Conservation (phyloP, 2,113 vertebrate genomes). For the Harpagus bidentatus region DNA sequence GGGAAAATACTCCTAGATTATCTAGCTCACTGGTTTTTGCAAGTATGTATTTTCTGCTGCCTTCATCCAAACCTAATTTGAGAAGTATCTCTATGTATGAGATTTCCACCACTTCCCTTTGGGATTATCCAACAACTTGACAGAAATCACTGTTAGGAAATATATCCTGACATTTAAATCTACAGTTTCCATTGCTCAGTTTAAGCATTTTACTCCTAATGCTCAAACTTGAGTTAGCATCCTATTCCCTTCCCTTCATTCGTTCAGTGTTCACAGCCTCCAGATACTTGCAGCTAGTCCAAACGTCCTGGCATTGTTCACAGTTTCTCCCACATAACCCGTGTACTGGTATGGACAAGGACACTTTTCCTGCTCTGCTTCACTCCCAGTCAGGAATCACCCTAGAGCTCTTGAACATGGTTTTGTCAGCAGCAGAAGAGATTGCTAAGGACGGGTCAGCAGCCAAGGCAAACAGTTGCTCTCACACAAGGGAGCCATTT, state of each 20-base stretch:
- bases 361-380: neutral
- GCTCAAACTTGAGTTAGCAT: neutral
- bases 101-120: conserved; percentile 12
- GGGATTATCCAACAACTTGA: conserved; percentile 24
- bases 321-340: neutral
- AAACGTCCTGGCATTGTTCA: neutral
- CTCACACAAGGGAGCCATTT: neutral
- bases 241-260: neutral
- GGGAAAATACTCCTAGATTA: conserved; percentile 41
- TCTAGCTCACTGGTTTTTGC: conserved; percentile 1
- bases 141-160: conserved; percentile 33
- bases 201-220: neutral
- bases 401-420: neutral
- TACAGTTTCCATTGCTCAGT: neutral
- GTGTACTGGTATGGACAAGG: neutral
- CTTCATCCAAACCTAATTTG: conserved; percentile 26
- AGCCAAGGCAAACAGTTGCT: neutral
- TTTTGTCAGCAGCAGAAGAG: neutral
- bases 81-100: neutral
- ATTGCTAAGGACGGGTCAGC: neutral
- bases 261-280: neutral
- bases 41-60: neutral
- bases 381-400: neutral
- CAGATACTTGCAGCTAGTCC: neutral
- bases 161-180: conserved; percentile 1